Percentiles rank a stretch among this genome's conserved stretches.
Evolutionary conservation across 1,140 invertebrate species (phyloP).

Genomic region (Onthophagus taurus): DNA sequence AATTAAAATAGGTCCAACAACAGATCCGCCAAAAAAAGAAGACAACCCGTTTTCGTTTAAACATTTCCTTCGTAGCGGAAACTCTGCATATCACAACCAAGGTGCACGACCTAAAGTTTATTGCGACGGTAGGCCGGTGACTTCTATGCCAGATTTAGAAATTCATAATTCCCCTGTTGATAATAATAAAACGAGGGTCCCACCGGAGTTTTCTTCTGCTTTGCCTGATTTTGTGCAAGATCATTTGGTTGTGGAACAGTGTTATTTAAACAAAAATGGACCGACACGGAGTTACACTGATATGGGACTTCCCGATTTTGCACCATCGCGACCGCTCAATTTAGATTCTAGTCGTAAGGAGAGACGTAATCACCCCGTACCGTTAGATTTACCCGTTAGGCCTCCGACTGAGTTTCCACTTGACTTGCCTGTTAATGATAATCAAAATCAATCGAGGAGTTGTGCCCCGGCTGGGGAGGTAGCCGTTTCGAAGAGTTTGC

Average conservation of each 20-base stretch:
- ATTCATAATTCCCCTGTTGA: conserved; percentile 16
- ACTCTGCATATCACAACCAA: conserved; percentile 37
- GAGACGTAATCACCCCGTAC: conserved; percentile 28
- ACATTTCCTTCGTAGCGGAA: conserved; percentile 59
- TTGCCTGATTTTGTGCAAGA: conserved; percentile 59
- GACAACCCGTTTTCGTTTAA: conserved; percentile 73
- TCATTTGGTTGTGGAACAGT: conserved; percentile 52
- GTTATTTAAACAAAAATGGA: conserved; percentile 42
- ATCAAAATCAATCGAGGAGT: conserved; percentile 22
- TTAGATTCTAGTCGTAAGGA: conserved; percentile 28
- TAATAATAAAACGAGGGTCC: conserved; percentile 23
- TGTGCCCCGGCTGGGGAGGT: conserved; percentile 25
- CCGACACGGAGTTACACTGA: conserved; percentile 26
- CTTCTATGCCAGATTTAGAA: conserved; percentile 23
- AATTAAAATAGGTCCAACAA: conserved; percentile 8
- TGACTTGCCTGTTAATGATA: conserved; percentile 35
- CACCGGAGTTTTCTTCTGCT: conserved; percentile 36
- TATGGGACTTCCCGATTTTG: conserved; percentile 50
- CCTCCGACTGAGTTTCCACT: conserved; percentile 36
- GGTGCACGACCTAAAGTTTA: conserved; percentile 50
- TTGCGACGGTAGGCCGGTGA: conserved; percentile 28
- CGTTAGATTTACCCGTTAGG: conserved; percentile 28
- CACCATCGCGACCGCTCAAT: conserved; percentile 36
- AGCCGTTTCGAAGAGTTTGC: conserved; percentile 51
- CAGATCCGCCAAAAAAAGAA: conserved; percentile 45